Conservation (phyloP, 2,888 invertebrate species). For the Drosophila kuntzei region DNA sequence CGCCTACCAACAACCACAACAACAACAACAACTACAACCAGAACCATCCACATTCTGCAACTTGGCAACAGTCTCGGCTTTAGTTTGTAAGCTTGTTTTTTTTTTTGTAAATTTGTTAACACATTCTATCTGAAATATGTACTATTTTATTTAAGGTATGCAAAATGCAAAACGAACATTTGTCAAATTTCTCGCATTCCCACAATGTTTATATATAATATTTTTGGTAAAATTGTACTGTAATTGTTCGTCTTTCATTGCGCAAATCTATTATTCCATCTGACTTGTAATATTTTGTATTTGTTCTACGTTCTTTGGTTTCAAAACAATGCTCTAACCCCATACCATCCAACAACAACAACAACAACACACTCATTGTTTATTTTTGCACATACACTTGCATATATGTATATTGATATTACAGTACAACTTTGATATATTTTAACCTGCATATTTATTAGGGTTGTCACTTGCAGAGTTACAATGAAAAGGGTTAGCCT, state of each 20-base stretch:
- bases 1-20: conserved; percentile 61
- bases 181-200: conserved; percentile 1
- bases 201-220: background rate
- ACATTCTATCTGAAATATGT: conserved; percentile 36
- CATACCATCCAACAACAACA: conserved; percentile 31
- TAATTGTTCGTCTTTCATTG: conserved; percentile 26
- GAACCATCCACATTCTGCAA: conserved; percentile 58
- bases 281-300: conserved; percentile 55
- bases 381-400: conserved; percentile 53
- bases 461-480: background rate
- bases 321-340: conserved; percentile 64
- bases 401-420: conserved; percentile 24
- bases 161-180: conserved; percentile 24
- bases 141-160: conserved; percentile 35
- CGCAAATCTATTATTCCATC: conserved; percentile 39
- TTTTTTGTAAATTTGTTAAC: conserved; percentile 57
- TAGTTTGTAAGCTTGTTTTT: conserved; percentile 69
- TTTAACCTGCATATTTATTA: conserved; percentile 5
- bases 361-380: conserved; percentile 50
- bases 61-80: conserved; percentile 70
- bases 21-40: conserved; percentile 44
- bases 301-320: conserved; percentile 69
- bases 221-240: background rate
- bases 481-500: background rate
- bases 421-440: conserved; percentile 46